Base-by-base conservation (phyloP, 1,140 invertebrate species). In the Mycetomoellerius zeteki region DNA sequence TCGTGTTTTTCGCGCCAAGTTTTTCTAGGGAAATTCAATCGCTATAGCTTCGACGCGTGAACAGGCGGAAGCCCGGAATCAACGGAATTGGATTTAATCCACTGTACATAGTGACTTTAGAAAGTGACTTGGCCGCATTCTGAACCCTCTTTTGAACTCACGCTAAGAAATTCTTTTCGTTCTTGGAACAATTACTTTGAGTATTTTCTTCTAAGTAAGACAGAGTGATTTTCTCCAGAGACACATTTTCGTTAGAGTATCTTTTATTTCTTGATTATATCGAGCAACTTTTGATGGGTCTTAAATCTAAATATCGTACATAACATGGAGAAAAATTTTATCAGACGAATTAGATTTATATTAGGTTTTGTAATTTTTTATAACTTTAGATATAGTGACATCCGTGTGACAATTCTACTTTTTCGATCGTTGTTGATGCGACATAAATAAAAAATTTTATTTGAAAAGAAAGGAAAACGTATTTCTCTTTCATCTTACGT, bases 1-100 rank as follows among this genome's bases (percentile, higher is more conserved):
- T 69, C 64, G 64, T 73, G 24, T 82, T 58, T 73, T 82, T 43
- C 67, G 30, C 37, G 67, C 37, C 2, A 73, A 84, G 69, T 73
- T 72, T 73, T 73, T 84, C n/a, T 73, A 84, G 69, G 52, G 54
- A 82, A 82, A 84, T 84, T 50, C 80, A 73, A 72, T 60, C 65
- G 78, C 62, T 43, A 52, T 52, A 69, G 62, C 33, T 47, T 73
- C 52, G 37, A 58, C 37, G 54, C 33, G 54, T 7, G 37, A 73
- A 73, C 80, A 73, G 33, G 37, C 19, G n/a, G 65, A 69, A 72
- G 60, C 12, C 27, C 37, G 24, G 69, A 21, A 60, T 60, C 43
- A 37, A 62, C 37, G 14, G 21, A 69, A 84, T 75, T 84, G 24
- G 30, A 73, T 75, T 73, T 73, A 62, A 75, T 84, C 21, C 43